Evolutionary conservation across 64 coral and sea anemone genomes (phyloP).

Genomic region (Platygyra sinensis): DNA sequence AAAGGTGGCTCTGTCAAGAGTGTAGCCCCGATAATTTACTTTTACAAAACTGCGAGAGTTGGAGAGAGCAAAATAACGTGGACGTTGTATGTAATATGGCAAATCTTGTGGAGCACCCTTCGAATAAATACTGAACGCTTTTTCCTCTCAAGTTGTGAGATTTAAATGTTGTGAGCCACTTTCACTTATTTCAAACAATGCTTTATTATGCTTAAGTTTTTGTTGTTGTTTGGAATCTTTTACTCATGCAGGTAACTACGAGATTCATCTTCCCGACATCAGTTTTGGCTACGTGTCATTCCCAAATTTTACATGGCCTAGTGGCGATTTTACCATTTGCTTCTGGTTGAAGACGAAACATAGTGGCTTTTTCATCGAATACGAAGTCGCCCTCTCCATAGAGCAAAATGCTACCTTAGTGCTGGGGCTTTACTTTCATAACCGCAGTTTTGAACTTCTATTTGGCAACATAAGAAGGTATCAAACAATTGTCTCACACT

Average conservation of each 20-base stretch:
- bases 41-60: no score
- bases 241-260: background rate
- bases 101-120: no score
- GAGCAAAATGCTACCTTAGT: background rate
- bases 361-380: background rate
- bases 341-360: conserved; percentile 1
- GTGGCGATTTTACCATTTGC: background rate
- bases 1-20: no score
- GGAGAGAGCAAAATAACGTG: no score
- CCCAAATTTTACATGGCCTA: background rate
- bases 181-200: no score
- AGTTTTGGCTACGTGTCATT: background rate
- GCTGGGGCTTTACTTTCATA: background rate
- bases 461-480: background rate
- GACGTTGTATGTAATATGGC: no score
- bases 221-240: background rate
- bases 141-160: background rate
- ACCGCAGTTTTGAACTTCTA: background rate
- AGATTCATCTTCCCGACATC: background rate
- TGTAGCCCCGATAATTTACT: no score
- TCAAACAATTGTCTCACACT: no score
- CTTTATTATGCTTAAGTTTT: no score
- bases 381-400: background rate
- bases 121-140: no score
- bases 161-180: background rate